Conservation (phyloP, 1,140 invertebrate genomes). For the Caenorhabditis briggsae region DNA sequence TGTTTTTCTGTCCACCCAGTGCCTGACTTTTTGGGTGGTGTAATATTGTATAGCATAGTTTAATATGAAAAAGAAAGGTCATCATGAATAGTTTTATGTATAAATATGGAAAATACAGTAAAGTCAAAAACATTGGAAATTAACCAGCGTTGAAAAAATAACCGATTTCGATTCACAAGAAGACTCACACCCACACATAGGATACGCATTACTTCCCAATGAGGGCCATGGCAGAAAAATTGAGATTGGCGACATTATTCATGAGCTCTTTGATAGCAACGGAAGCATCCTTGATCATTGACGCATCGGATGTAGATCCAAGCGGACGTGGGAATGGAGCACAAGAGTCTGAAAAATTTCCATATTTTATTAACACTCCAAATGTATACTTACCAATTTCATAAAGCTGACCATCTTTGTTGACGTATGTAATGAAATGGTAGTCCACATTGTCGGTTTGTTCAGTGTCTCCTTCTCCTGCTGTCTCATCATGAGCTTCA, state of each 20-base stretch:
- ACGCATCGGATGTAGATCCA: slow-evolving; percentile 48
- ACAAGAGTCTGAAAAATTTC: slow-evolving; percentile 56
- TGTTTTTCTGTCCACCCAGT: background rate
- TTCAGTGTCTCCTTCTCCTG: slow-evolving; percentile 42
- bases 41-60: slow-evolving; percentile 42
- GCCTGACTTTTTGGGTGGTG: background rate
- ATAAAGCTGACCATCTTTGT: slow-evolving; percentile 61
- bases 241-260: slow-evolving; percentile 60
- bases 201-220: slow-evolving; percentile 48
- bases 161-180: background rate
- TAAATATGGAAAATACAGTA: background rate
- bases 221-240: slow-evolving; percentile 63
- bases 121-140: slow-evolving; percentile 4
- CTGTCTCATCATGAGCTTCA: slow-evolving; percentile 49
- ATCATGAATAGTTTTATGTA: slow-evolving; percentile 38
- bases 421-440: slow-evolving; percentile 67
- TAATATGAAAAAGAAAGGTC: slow-evolving; percentile 32
- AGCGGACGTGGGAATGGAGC: slow-evolving; percentile 57
- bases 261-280: slow-evolving; percentile 62
- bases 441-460: slow-evolving; percentile 62
- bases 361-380: background rate
- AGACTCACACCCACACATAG: slow-evolving; percentile 1
- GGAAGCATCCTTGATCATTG: slow-evolving; percentile 63
- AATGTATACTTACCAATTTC: slow-evolving; percentile 60
- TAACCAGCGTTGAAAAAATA: background rate